phyloP scores from a whole-genome alignment of 1,140 invertebrate genomes.

The Paraescarpia echinospica region DNA sequence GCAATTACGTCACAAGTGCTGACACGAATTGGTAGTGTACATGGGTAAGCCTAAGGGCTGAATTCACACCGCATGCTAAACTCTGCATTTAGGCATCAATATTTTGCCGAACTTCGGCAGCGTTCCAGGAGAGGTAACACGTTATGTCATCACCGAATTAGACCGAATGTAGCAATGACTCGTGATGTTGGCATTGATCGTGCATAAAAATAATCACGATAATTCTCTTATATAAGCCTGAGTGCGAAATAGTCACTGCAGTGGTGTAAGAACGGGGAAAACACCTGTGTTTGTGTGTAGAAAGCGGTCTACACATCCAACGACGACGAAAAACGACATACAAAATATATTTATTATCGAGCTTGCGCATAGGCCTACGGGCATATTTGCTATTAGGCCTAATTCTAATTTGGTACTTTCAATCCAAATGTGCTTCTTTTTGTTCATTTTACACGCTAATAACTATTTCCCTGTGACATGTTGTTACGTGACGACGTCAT shows the following conservation, averaged over 20 bases:
- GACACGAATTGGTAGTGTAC: background rate
- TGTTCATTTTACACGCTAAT: too few species aligned
- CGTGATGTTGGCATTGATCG: background rate
- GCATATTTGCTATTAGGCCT: too few species aligned
- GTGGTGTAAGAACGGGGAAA: background rate
- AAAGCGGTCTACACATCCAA: background rate
- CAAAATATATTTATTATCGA: too few species aligned
- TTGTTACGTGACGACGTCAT: too few species aligned
- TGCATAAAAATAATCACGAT: background rate
- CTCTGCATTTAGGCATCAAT: background rate
- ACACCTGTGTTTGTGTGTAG: background rate
- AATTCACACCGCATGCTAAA: background rate
- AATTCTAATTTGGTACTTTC: too few species aligned
- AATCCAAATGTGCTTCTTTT: too few species aligned
- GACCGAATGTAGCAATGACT: background rate
- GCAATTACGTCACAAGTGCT: background rate
- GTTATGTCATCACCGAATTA: background rate
- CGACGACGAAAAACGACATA: too few species aligned
- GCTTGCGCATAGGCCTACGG: too few species aligned
- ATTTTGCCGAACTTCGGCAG: background rate
- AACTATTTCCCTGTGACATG: too few species aligned
- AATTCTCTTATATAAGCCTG: background rate
- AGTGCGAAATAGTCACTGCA: background rate
- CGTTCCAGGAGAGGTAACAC: background rate
- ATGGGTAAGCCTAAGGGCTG: too few species aligned